Percentiles rank a stretch among this genome's conserved stretches.
Evolutionary conservation across 2,888 invertebrate species (phyloP).

Genomic region (Pseudeuparius sepicola): DNA sequence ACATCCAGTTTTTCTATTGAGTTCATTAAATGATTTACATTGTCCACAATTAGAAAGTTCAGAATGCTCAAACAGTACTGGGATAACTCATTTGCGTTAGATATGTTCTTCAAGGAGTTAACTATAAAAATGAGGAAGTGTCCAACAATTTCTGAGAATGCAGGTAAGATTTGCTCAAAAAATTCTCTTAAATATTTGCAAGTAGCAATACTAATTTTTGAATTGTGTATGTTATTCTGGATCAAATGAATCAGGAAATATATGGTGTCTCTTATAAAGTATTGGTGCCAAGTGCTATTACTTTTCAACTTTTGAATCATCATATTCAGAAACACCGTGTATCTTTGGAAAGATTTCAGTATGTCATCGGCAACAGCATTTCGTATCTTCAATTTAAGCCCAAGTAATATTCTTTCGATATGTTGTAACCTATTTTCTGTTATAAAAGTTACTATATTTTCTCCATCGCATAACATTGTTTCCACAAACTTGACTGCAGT

Average conservation of each 20-base stretch:
- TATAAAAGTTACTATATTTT: conserved; percentile 19
- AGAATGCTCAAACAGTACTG: conserved; percentile 39
- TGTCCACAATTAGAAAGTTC: conserved; percentile 44
- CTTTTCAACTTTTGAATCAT: conserved; percentile 35
- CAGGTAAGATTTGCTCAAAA: conserved; percentile 39
- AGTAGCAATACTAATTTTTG: conserved; percentile 31
- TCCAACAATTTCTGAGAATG: conserved; percentile 38
- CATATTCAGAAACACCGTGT: conserved; percentile 40
- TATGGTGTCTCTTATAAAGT: conserved; percentile 47
- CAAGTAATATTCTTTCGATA: conserved; percentile 31
- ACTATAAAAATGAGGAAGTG: conserved; percentile 45
- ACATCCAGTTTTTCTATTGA: conserved; percentile 44
- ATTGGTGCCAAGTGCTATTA: conserved; percentile 39
- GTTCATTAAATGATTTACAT: conserved; percentile 39
- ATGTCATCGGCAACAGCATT: conserved; percentile 47
- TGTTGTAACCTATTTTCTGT: no score
- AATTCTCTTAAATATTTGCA: conserved; percentile 40
- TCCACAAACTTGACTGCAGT: no score
- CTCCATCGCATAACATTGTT: conserved; percentile 21
- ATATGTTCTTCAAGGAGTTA: conserved; percentile 39
- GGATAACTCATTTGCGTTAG: conserved; percentile 29
- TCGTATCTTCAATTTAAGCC: conserved; percentile 38
- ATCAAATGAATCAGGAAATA: conserved; percentile 46
- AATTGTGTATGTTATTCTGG: conserved; percentile 32
- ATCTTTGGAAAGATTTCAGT: conserved; percentile 47